Conservation (phyloP, 2,797 vertebrate genomes). For the Discoglossus pictus region DNA sequence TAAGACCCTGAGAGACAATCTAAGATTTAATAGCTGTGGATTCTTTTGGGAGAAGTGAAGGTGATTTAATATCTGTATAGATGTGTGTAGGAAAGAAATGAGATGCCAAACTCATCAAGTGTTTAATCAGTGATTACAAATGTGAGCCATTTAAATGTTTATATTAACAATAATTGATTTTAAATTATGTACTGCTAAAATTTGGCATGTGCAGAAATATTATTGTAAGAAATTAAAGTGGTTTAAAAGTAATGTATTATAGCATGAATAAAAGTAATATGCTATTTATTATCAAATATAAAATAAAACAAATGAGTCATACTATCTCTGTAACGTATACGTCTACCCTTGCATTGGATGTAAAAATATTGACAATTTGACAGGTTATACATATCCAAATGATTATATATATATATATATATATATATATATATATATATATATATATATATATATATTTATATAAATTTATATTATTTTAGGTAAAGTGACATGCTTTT, state of each 20-base stretch:
- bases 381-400: no score
- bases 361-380: no score
- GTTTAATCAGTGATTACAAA: slow-evolving; percentile 31
- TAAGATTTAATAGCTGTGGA: slow-evolving; percentile 21
- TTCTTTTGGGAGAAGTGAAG: slow-evolving; percentile 29
- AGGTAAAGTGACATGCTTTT: no score
- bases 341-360: no score
- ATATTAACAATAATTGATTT: slow-evolving; percentile 9
- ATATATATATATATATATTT: no score
- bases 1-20: slow-evolving; percentile 1
- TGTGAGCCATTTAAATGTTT: neutral
- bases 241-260: slow-evolving; percentile 3
- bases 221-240: slow-evolving; percentile 7
- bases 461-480: no score
- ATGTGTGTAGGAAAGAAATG: slow-evolving; percentile 22
- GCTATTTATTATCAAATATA: no score
- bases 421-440: no score
- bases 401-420: no score
- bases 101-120: slow-evolving; percentile 13
- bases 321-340: no score
- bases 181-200: neutral
- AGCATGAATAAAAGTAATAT: no score
- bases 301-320: no score
- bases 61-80: slow-evolving; percentile 28
- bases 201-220: slow-evolving; percentile 1